A percentile compares a stretch with the other conserved stretches of the same genome.
phyloP scores from a whole-genome alignment of 2,888 invertebrate species.

The Caenorhabditis parvicauda region DNA sequence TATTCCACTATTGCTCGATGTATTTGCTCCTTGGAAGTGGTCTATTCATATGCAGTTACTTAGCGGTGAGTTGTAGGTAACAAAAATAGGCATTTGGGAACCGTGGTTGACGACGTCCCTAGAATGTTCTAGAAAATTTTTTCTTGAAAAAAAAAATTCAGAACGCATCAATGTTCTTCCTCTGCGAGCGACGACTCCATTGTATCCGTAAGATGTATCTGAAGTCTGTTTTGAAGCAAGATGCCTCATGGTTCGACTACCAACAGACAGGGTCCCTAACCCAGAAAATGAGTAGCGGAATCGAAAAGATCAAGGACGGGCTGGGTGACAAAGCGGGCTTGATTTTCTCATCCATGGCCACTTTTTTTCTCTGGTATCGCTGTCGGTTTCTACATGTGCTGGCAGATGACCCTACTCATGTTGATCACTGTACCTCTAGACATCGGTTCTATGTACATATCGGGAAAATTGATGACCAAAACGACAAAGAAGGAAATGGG shows the following conservation, averaged over 20 bases:
- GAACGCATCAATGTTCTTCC: slow-evolving; percentile 63
- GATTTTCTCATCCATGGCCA: slow-evolving; percentile 42
- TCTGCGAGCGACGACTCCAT: slow-evolving; percentile 66
- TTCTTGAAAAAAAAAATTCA: no score
- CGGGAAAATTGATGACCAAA: slow-evolving; percentile 64
- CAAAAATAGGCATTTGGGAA: no score
- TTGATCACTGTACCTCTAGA: slow-evolving; percentile 61
- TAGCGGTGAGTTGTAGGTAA: no score
- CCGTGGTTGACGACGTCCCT: no score
- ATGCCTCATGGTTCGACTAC: slow-evolving; percentile 65
- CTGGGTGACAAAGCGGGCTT: slow-evolving; percentile 52
- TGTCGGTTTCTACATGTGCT: slow-evolving; percentile 46
- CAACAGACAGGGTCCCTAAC: slow-evolving; percentile 66
- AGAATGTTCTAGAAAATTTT: no score
- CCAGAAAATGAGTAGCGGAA: slow-evolving; percentile 63
- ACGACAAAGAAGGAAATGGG: slow-evolving; percentile 65
- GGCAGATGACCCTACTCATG: slow-evolving; percentile 57
- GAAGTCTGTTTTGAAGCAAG: slow-evolving; percentile 63
- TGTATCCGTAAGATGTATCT: slow-evolving; percentile 65
- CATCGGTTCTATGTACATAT: slow-evolving; percentile 60
- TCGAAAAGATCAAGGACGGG: slow-evolving; percentile 58
- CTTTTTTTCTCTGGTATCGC: slow-evolving; percentile 48
- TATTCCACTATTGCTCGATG: slow-evolving; percentile 32
- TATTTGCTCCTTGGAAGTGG: slow-evolving; percentile 41
- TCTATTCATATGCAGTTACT: slow-evolving; percentile 30